phyloP scores from a whole-genome alignment of 2,888 invertebrate species.

The Cylindroiulus punctatus region DNA sequence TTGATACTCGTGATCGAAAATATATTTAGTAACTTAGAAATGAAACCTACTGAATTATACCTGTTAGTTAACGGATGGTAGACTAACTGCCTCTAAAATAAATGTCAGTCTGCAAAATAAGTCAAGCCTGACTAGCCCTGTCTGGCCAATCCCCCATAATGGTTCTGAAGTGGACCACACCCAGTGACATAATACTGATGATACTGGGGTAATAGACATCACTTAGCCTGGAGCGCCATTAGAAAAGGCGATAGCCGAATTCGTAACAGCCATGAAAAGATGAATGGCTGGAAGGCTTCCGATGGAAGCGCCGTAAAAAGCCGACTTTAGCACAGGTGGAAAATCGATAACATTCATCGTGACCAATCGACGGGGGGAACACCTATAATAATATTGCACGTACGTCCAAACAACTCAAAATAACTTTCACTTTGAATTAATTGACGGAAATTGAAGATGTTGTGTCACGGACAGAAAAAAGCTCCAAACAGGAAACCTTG shows the following conservation, averaged over 20 bases:
- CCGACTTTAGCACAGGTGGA: neutral
- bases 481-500: neutral
- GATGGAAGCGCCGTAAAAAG: conserved; percentile 33
- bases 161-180: conserved; percentile 5
- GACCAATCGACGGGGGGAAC: conserved; percentile 12
- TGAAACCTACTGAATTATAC: too few species aligned
- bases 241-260: conserved; percentile 28
- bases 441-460: neutral
- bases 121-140: neutral
- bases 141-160: conserved; percentile 21
- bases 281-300: neutral
- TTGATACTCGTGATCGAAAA: too few species aligned
- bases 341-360: neutral
- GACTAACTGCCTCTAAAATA: neutral
- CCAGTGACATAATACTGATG: neutral
- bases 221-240: conserved; percentile 20
- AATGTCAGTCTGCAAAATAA: neutral
- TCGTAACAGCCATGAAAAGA: conserved; percentile 8
- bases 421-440: neutral
- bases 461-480: neutral
- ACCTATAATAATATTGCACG: neutral
- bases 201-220: neutral
- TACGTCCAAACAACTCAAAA: neutral
- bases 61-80: too few species aligned
- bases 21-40: too few species aligned